phyloP scores from a whole-genome alignment of 2,113 vertebrate genomes.

The Pteronura brasiliensis region DNA sequence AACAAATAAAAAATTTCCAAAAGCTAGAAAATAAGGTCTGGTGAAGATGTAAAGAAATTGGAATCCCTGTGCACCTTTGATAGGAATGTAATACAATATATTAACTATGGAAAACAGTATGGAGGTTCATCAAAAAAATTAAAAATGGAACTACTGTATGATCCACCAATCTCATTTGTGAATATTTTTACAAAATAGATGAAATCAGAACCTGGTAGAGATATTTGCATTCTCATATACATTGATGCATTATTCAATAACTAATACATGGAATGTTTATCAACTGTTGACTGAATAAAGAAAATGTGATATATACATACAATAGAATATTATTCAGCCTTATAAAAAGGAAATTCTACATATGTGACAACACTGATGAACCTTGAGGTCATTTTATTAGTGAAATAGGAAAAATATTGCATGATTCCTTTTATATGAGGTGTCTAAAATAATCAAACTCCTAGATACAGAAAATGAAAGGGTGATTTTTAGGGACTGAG shows the following conservation, averaged over 20 bases:
- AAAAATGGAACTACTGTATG: neutral
- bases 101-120: neutral
- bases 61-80: neutral
- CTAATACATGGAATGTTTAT: neutral
- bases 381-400: neutral
- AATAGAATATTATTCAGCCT: neutral
- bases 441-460: neutral
- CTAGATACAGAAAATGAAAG: neutral
- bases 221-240: neutral
- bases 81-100: neutral
- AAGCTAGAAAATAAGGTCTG: neutral
- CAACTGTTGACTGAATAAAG: neutral
- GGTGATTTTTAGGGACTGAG: neutral
- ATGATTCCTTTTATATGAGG: neutral
- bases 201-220: neutral
- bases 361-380: neutral
- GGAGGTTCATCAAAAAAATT: neutral
- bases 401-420: neutral
- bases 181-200: neutral
- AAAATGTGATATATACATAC: neutral
- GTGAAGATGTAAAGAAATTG: neutral
- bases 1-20: neutral
- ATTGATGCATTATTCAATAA: neutral
- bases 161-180: neutral
- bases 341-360: neutral